A percentile compares a stretch with the other conserved stretches of the same genome.
phyloP scores from a whole-genome alignment of 2,797 vertebrate species.

The Sciaenops ocellatus region DNA sequence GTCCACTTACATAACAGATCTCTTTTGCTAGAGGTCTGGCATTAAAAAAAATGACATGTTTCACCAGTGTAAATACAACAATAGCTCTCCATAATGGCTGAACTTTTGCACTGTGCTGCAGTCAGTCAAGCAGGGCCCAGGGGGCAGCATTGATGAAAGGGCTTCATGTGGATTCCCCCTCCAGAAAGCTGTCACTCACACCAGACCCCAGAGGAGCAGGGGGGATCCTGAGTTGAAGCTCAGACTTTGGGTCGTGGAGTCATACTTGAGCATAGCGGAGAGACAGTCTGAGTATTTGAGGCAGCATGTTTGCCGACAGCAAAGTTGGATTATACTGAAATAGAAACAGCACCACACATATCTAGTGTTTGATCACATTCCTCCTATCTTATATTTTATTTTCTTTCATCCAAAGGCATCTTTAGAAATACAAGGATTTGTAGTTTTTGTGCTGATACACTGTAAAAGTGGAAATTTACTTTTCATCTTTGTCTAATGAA shows the following conservation, averaged over 20 bases:
- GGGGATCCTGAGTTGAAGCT: conserved; percentile 43
- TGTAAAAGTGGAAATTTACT: too few species aligned
- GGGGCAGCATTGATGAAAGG: conserved; percentile 65
- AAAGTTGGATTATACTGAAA: conserved; percentile 6
- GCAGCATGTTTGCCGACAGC: conserved; percentile 6
- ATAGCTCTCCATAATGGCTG: conserved; percentile 34
- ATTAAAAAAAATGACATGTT: conserved; percentile 9
- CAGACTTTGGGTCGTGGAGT: conserved; percentile 16
- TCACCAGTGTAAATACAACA: conserved; percentile 25
- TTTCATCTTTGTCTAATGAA: too few species aligned
- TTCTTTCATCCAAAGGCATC: background rate
- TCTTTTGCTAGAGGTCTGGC: conserved; percentile 3
- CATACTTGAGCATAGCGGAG: background rate
- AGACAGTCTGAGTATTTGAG: conserved; percentile 2
- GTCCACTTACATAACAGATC: background rate
- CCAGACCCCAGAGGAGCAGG: conserved; percentile 48
- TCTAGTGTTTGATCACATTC: too few species aligned
- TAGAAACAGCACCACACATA: background rate
- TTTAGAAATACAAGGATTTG: too few species aligned
- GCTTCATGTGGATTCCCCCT: conserved; percentile 74
- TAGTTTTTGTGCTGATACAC: too few species aligned
- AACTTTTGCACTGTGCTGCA: conserved; percentile 65
- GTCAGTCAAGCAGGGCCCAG: conserved; percentile 61
- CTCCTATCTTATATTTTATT: background rate
- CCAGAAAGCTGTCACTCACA: conserved; percentile 77